Conservation (phyloP, 1,140 invertebrate species). For the Anoplolepis gracilipes region DNA sequence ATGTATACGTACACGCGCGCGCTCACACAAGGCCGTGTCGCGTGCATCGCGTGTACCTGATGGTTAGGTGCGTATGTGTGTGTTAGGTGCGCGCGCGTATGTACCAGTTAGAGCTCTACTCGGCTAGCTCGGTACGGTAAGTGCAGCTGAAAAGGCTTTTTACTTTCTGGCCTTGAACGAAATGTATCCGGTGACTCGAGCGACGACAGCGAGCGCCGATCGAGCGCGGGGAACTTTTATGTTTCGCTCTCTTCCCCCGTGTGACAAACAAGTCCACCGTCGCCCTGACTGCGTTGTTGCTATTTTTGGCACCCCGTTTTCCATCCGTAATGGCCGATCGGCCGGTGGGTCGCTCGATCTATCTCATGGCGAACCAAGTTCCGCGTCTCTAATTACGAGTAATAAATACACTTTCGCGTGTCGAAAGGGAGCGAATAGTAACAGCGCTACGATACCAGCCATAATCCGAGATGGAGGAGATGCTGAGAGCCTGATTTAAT, state of each 20-base stretch:
- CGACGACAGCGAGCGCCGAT: slow-evolving; percentile 64
- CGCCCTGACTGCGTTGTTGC: slow-evolving; percentile 35
- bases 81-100: slow-evolving; percentile 70
- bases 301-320: slow-evolving; percentile 54
- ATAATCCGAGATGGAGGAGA: background rate
- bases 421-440: slow-evolving; percentile 41
- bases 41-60: slow-evolving; percentile 74
- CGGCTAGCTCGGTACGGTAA: slow-evolving; percentile 73
- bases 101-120: slow-evolving; percentile 73
- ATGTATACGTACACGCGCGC: slow-evolving; percentile 41
- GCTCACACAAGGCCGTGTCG: slow-evolving; percentile 46
- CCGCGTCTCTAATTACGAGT: slow-evolving; percentile 53
- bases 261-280: slow-evolving; percentile 44
- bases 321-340: background rate
- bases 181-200: slow-evolving; percentile 85
- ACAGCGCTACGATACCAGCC: slow-evolving; percentile 9
- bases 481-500: background rate
- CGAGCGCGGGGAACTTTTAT: slow-evolving; percentile 56
- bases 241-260: slow-evolving; percentile 61
- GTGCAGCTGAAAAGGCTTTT: slow-evolving; percentile 85
- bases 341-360: background rate
- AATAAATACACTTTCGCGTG: background rate
- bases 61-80: slow-evolving; percentile 37
- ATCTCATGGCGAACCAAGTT: slow-evolving; percentile 32
- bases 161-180: slow-evolving; percentile 85